Conservation (phyloP, 2,888 invertebrate species). For the Pachliopta kotzebuea region DNA sequence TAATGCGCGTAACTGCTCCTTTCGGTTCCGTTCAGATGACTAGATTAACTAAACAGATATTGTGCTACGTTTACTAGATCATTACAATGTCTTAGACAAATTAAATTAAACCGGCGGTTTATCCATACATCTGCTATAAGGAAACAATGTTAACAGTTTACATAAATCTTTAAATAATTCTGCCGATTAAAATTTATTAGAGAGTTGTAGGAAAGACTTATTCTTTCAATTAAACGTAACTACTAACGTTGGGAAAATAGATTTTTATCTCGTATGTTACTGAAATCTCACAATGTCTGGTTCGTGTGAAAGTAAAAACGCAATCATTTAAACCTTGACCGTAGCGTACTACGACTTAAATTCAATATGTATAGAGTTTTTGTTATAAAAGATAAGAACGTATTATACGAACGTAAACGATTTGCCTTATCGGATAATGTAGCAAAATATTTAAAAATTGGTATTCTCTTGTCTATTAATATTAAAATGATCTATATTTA, state of each 20-base stretch:
- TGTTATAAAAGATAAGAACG: conserved; percentile 28
- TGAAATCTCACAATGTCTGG: conserved; percentile 13
- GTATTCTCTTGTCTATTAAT: background rate
- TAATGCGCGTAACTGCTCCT: conserved; percentile 40
- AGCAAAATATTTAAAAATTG: background rate
- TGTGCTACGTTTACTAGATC: background rate
- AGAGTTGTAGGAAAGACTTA: background rate
- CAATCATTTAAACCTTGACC: conserved; percentile 50
- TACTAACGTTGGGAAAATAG: background rate
- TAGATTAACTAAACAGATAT: conserved; percentile 29
- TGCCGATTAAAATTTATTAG: background rate
- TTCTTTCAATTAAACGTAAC: too few species aligned
- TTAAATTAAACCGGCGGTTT: background rate
- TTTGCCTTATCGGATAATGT: too few species aligned
- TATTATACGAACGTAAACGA: too few species aligned
- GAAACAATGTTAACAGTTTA: background rate
- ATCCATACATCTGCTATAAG: background rate
- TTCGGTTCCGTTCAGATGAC: conserved; percentile 37
- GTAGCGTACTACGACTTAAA: conserved; percentile 48
- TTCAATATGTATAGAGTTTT: conserved; percentile 51
- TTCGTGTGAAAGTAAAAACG: conserved; percentile 42
- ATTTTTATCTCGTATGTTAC: conserved; percentile 12
- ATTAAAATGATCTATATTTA: conserved; percentile 35
- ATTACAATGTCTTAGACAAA: background rate
- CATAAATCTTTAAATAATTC: background rate